phyloP scores from a whole-genome alignment of 2,113 vertebrate species.

The Ctenomys sociabilis region DNA sequence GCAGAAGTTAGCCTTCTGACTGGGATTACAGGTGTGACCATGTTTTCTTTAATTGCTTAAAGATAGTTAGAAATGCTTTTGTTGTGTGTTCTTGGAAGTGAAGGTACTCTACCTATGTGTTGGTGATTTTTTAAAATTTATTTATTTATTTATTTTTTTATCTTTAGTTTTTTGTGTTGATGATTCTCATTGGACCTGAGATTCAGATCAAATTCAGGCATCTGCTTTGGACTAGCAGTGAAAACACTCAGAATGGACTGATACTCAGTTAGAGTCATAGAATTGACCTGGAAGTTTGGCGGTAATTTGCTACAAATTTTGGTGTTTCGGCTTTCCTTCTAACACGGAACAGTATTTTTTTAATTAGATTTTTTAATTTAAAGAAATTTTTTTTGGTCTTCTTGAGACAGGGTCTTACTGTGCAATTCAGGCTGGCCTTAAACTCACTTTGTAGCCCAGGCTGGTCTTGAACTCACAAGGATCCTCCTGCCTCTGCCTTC shows the following conservation, averaged over 20 bases:
- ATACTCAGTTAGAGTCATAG: not conserved
- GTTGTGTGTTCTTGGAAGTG: not conserved
- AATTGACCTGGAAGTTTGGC: not conserved
- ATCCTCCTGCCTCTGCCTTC: too few relatives aligned
- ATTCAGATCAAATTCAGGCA: not conserved
- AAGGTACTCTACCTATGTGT: rapidly evolving
- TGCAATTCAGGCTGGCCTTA: too few relatives aligned
- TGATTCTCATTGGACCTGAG: not conserved
- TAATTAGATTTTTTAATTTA: too few relatives aligned
- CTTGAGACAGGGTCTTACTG: too few relatives aligned
- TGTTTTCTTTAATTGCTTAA: not conserved
- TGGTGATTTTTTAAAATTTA: too few relatives aligned
- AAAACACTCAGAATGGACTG: not conserved
- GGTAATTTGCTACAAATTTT: not conserved
- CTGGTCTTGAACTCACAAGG: too few relatives aligned
- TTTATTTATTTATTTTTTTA: too few relatives aligned
- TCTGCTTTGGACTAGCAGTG: not conserved
- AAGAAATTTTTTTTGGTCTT: too few relatives aligned
- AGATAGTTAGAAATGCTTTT: not conserved
- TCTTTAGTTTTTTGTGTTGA: too few relatives aligned
- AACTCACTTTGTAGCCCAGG: too few relatives aligned
- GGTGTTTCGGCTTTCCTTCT: not conserved
- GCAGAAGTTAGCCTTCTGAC: not conserved
- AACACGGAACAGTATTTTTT: not conserved
- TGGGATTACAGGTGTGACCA: not conserved